Base-by-base conservation (phyloP, 1,140 invertebrate genomes). In the Apocrypta bakeri region DNA sequence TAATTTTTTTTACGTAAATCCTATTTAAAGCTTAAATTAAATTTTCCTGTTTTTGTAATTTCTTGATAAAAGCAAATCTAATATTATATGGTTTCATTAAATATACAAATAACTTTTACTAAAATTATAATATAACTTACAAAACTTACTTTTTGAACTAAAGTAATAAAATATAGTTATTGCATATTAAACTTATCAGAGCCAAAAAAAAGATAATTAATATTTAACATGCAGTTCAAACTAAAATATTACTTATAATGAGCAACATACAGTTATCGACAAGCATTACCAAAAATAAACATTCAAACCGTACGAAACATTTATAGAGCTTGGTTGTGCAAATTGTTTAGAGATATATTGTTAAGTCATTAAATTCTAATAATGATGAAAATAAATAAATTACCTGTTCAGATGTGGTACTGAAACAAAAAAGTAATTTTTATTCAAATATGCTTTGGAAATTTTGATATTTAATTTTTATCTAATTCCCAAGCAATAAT, bases 371-470 rank as follows among this genome's bases (percentile, higher is more conserved):
- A 21, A n/a, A 21, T 14, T 56, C 27, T 42, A 24, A 66, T 42
- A n/a, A 9, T 24, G 84, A 33, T 29, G 40, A 66, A 56, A 66
- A 80, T 78, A n/a, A n/a, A 74, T 83, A 83, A 88, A 87, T 90
- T 90, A 90, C 89, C 88, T 90, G 84, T 61, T 27, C 68, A 77
- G 85, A 89, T 8, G 76, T 79, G 40, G 85, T 88, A 24, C 90
- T 90, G 85, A 90, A 66, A 81, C 24, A 86, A 77, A 85, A 79
- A 83, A 85, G 77, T 1, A 79, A 76, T 27, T 31, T 31, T 74
- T 56, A 33, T 81, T 40, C 17, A 7, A 84, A 81, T 37, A 77
- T 21, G 1, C 7, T 56, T 76, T 25, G 33, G n/a, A 68, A 69
- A 56, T 0, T 75, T 64, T n/a, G n/a, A 80, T 71, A 42, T 78